Percentiles rank a stretch among this genome's conserved stretches.
These are phyloP conservation scores for Brevimyrus niger DNA, from an alignment of 2,113 vertebrate species.

Conservation along the genomic window DNA sequence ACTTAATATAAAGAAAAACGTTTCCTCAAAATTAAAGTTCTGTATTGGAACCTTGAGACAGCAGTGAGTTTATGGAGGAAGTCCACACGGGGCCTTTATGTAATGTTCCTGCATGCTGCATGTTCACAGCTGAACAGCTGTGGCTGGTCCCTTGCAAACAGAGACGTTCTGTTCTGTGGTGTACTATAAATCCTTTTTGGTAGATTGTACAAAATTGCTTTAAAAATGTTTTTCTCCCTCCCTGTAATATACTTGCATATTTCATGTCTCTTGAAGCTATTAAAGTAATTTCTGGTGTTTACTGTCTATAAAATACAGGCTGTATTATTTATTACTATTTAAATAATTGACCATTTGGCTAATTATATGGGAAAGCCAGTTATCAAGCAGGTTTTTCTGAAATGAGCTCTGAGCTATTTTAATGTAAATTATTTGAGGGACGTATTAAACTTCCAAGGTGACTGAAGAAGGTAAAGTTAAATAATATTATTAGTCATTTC, in stretches of 20 bases:
- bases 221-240: background rate
- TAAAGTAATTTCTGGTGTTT: background rate
- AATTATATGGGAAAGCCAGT: background rate
- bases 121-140: background rate
- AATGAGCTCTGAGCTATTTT: background rate
- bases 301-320: background rate
- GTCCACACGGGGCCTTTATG: background rate
- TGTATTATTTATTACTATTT: background rate
- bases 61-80: background rate
- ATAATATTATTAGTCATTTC: background rate
- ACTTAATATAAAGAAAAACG: background rate
- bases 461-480: background rate
- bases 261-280: constrained; percentile 3
- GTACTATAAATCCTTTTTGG: background rate
- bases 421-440: background rate
- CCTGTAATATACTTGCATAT: background rate
- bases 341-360: constrained; percentile 1
- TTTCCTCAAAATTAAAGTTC: background rate
- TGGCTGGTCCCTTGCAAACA: background rate
- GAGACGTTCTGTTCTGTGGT: background rate
- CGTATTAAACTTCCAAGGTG: background rate
- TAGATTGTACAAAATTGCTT: background rate
- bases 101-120: background rate
- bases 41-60: background rate
- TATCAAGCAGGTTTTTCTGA: background rate